These are phyloP conservation scores for Sarcophaga caerulescens DNA, from an alignment of 2,888 invertebrate species.

Conservation along the genomic window DNA sequence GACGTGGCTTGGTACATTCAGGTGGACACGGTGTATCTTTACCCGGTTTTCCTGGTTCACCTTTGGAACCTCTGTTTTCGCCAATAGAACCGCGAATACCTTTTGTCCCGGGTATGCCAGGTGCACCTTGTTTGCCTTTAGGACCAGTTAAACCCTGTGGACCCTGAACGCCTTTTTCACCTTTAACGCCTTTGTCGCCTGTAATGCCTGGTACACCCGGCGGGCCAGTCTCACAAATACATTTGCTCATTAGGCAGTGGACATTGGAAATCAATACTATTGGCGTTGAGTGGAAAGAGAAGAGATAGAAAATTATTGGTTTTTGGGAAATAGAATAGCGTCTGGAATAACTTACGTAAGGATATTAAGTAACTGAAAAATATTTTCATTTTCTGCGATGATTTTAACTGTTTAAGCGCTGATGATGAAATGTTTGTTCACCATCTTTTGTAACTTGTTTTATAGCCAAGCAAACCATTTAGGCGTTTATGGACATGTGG, in stretches of 20 bases:
- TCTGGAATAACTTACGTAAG: neutral
- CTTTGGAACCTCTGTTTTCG: neutral
- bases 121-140: conserved; percentile 10
- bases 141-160: neutral
- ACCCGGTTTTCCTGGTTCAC: conserved; percentile 3
- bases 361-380: neutral
- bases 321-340: neutral
- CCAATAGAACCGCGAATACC: conserved; percentile 4
- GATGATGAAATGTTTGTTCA: no score
- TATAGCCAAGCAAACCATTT: no score
- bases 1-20: neutral
- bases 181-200: conserved; percentile 24
- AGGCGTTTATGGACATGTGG: no score
- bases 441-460: no score
- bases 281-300: neutral
- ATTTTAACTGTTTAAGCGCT: neutral
- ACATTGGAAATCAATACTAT: conserved; percentile 11
- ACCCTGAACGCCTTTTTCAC: conserved; percentile 28
- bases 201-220: neutral
- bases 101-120: conserved; percentile 2
- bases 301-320: neutral
- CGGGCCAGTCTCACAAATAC: conserved; percentile 26
- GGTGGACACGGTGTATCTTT: neutral
- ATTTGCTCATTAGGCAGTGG: neutral
- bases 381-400: conserved; percentile 2